Percentiles rank a stretch among this genome's conserved stretches.
Evolutionary conservation across 2,113 vertebrate genomes (phyloP).

Genomic region (Peromyscus polionotus): DNA sequence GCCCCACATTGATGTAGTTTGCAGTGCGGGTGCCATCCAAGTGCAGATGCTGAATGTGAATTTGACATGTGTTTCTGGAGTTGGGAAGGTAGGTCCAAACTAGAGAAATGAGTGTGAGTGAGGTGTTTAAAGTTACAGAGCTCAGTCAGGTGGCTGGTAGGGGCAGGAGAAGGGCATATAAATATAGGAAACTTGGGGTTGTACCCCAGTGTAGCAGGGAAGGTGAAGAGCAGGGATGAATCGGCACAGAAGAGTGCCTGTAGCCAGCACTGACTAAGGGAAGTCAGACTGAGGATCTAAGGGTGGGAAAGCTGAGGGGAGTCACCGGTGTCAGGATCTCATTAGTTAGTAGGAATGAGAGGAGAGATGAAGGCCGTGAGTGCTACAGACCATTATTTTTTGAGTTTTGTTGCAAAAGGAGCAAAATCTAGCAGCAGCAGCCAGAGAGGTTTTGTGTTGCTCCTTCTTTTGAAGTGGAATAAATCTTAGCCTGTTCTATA

Average conservation of each 20-base stretch:
- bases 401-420: not conserved
- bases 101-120: not conserved
- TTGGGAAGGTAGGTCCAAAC: not conserved
- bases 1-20: not conserved
- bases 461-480: not conserved
- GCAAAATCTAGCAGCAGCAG: not conserved
- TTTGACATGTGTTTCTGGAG: not conserved
- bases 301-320: not conserved
- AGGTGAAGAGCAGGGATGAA: not conserved
- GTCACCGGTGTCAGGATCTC: not conserved
- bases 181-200: not conserved
- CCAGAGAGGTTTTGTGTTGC: not conserved
- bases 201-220: not conserved
- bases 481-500: not conserved
- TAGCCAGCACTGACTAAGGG: not conserved
- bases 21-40: not conserved
- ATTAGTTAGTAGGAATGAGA: not conserved
- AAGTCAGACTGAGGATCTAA: not conserved
- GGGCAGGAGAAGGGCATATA: not conserved
- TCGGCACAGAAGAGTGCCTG: not conserved
- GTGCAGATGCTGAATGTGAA: not conserved
- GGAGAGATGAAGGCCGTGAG: not conserved
- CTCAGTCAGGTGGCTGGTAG: not conserved
- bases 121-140: not conserved
- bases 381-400: not conserved